phyloP scores from a whole-genome alignment of 2,797 vertebrate species.

The Diglossa cyanea region DNA sequence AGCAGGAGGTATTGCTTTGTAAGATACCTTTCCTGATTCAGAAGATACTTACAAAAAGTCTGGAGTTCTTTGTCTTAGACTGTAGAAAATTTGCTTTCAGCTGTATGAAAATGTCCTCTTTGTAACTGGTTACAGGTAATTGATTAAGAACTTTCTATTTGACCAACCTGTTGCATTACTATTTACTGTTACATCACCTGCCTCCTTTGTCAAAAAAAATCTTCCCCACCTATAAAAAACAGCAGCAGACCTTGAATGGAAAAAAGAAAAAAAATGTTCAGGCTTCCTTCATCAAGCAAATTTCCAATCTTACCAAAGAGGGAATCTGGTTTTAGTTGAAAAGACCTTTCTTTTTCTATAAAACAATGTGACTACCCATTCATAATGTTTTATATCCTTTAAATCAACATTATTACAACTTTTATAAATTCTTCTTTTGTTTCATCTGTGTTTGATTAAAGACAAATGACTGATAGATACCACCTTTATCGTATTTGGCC shows the following conservation, averaged over 20 bases:
- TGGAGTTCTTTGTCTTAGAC: neutral
- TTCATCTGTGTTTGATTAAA: neutral
- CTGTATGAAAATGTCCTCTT: neutral
- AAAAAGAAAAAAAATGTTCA: neutral
- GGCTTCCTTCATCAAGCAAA: neutral
- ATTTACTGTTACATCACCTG: neutral
- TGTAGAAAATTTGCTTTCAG: neutral
- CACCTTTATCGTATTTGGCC: neutral
- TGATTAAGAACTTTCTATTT: neutral
- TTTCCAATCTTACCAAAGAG: neutral
- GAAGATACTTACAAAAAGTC: neutral
- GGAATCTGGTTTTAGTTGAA: neutral
- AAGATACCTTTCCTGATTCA: neutral
- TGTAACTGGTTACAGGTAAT: neutral
- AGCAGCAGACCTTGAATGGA: neutral
- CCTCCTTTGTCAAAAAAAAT: neutral
- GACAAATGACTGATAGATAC: neutral
- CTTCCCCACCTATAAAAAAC: neutral
- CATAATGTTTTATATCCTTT: neutral
- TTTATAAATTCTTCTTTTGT: neutral
- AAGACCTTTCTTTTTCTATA: neutral
- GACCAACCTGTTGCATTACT: neutral
- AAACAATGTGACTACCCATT: neutral
- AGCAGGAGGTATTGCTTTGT: neutral
- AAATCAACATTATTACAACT: neutral